Conservation (phyloP, 1,140 invertebrate species). For the Ips typographus region DNA sequence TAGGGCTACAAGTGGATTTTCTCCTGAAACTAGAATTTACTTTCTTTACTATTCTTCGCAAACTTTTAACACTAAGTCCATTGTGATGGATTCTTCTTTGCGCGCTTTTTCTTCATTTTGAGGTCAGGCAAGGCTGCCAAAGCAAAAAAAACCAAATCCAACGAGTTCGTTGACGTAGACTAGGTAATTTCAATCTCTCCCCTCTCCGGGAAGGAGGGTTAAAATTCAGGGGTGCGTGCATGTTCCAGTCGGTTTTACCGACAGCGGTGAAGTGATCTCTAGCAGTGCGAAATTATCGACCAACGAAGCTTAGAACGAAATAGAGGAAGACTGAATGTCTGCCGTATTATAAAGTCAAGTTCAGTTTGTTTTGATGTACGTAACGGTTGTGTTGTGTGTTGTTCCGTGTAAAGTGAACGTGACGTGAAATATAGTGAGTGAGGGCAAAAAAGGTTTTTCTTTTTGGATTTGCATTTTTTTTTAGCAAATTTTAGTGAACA, state of each 20-base stretch:
- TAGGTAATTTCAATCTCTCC: neutral
- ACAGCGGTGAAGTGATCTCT: no score
- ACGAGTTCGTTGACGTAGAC: constrained; percentile 11
- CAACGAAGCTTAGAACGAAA: constrained; percentile 5
- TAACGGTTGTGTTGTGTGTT: neutral
- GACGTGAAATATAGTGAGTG: neutral
- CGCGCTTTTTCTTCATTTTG: neutral
- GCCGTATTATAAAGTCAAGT: neutral
- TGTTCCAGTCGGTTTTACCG: no score
- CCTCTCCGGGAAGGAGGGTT: no score
- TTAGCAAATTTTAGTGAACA: no score
- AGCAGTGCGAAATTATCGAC: neutral
- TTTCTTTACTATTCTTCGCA: no score
- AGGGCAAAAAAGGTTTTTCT: no score
- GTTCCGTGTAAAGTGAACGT: neutral
- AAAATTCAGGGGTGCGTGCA: neutral
- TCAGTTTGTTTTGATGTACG: neutral
- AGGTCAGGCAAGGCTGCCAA: constrained; percentile 36
- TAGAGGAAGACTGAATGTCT: constrained; percentile 26
- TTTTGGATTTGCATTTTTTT: no score
- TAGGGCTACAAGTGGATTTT: no score
- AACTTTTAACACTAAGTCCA: no score
- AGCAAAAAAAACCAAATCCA: constrained; percentile 9
- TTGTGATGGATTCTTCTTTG: no score
- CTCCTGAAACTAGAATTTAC: no score